Evolutionary conservation across 2,113 vertebrate species (phyloP).

Genomic region (Oceanodroma tethys): DNA sequence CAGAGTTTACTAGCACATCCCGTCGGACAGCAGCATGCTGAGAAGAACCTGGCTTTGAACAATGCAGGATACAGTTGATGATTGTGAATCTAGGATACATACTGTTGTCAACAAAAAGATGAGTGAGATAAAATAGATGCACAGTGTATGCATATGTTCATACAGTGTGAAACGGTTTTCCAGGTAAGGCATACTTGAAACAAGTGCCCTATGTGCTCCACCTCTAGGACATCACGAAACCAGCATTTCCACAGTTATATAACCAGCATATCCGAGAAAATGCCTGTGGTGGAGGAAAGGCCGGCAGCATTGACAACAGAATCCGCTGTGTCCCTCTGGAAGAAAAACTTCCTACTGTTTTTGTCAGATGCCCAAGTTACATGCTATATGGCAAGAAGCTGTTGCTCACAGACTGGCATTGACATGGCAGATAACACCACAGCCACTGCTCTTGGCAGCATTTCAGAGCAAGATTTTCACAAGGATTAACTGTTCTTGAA

Average conservation of each 20-base stretch:
- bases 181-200: not conserved
- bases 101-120: not conserved
- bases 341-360: not conserved
- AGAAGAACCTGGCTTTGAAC: not conserved
- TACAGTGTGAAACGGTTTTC: rapidly evolving
- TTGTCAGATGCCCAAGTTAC: not conserved
- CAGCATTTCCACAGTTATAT: rapidly evolving
- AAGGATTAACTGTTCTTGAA: constrained; percentile 52
- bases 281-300: not conserved
- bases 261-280: rapidly evolving
- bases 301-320: not conserved
- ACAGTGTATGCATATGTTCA: rapidly evolving
- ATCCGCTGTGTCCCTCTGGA: not conserved
- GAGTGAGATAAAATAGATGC: not conserved
- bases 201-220: not conserved
- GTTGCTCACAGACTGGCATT: not conserved
- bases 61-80: not conserved
- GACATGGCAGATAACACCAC: not conserved
- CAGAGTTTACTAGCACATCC: not conserved
- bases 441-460: not conserved
- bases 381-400: rapidly evolving
- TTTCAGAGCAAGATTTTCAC: constrained; percentile 15
- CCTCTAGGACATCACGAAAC: not conserved
- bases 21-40: not conserved
- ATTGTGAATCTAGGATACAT: not conserved